Evolutionary conservation across 2,888 invertebrate genomes (phyloP).

Genomic region (Rhorus exstirpatorius): DNA sequence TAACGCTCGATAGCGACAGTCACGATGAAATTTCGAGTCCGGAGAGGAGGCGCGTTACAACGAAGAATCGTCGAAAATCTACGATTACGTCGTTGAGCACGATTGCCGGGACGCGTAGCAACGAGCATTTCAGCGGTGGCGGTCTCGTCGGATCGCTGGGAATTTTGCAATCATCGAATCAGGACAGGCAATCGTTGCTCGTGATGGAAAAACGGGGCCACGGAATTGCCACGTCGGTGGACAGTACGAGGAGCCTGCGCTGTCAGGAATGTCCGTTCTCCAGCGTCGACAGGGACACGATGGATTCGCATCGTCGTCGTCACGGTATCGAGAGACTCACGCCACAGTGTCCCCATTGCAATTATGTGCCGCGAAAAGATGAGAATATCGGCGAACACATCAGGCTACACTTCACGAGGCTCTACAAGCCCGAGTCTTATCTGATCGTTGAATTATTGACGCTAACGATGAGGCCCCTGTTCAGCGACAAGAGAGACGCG

Average conservation of each 20-base stretch:
- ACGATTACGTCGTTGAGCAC: slow-evolving; percentile 51
- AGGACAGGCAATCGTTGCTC: slow-evolving; percentile 81
- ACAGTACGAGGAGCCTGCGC: slow-evolving; percentile 73
- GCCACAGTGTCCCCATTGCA: slow-evolving; percentile 83
- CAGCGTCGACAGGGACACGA: slow-evolving; percentile 78
- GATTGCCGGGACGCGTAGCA: neutral
- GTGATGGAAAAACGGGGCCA: slow-evolving; percentile 79
- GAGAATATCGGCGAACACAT: slow-evolving; percentile 82
- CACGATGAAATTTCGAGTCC: slow-evolving; percentile 37
- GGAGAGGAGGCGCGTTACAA: neutral
- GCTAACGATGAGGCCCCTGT: slow-evolving; percentile 76
- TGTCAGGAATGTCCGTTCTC: slow-evolving; percentile 82
- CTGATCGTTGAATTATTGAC: slow-evolving; percentile 80
- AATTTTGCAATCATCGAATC: slow-evolving; percentile 78
- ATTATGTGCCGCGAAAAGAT: slow-evolving; percentile 83
- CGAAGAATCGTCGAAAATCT: slow-evolving; percentile 69
- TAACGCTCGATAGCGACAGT: slow-evolving; percentile 77
- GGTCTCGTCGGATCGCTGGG: slow-evolving; percentile 37
- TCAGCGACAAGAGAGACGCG: slow-evolving; percentile 71
- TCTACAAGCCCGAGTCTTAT: slow-evolving; percentile 83
- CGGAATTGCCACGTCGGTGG: slow-evolving; percentile 61
- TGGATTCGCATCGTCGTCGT: slow-evolving; percentile 82
- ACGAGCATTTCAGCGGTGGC: too few species aligned
- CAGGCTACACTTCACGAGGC: slow-evolving; percentile 80
- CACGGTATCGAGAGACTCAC: slow-evolving; percentile 83